Conservation (phyloP, 2,113 vertebrate species). For the Smithornis capensis region DNA sequence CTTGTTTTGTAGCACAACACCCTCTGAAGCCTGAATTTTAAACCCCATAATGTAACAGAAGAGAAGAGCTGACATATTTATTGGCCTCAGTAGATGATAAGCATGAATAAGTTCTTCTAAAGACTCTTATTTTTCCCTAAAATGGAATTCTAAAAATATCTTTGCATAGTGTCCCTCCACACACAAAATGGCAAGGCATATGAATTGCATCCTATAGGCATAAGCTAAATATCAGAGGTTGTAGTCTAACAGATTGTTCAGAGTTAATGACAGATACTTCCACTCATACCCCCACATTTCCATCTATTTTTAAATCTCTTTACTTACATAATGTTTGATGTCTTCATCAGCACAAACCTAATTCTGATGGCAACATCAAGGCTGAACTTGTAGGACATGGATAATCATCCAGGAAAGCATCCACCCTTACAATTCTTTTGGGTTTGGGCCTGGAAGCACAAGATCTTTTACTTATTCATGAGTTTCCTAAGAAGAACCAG, state of each 20-base stretch:
- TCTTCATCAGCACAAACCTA: neutral
- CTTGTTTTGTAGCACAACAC: accelerated
- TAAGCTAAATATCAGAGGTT: conserved; percentile 5
- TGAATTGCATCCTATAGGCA: neutral
- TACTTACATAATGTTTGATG: conserved; percentile 25
- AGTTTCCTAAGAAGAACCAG: conserved; percentile 66
- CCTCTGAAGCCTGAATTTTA: neutral
- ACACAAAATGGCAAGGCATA: neutral
- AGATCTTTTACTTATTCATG: conserved; percentile 86
- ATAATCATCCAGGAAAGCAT: neutral
- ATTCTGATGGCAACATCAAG: neutral
- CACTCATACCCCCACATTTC: neutral
- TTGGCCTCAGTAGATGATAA: neutral
- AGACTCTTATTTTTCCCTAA: neutral
- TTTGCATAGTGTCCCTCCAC: neutral
- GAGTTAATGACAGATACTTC: neutral
- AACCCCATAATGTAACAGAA: neutral
- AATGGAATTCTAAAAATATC: neutral
- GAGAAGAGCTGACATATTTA: neutral
- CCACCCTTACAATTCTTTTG: neutral
- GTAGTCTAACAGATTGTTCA: neutral
- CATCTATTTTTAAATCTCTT: neutral
- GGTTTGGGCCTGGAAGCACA: conserved; percentile 51
- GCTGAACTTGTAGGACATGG: neutral
- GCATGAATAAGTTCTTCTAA: neutral